phyloP scores from a whole-genome alignment of 2,797 vertebrate species.

The Falco columbarius region DNA sequence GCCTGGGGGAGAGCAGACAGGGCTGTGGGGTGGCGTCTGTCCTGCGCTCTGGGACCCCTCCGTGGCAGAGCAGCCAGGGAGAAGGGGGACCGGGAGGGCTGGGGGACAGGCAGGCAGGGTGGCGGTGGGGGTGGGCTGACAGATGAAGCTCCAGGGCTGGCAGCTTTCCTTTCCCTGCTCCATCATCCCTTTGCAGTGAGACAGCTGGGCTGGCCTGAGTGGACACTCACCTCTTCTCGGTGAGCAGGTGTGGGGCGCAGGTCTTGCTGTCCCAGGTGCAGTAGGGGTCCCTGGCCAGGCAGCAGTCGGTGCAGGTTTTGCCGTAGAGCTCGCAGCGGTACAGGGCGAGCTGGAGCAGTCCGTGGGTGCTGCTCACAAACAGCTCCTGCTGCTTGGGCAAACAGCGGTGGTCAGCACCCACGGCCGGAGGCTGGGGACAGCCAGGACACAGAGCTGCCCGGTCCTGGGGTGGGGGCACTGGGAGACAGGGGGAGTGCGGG shows the following conservation, averaged over 20 bases:
- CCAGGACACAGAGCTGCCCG: rapidly evolving
- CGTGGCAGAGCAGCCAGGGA: not conserved
- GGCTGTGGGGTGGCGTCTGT: not conserved
- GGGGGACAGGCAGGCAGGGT: not conserved
- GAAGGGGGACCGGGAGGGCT: not conserved
- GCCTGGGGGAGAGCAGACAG: constrained; percentile 65
- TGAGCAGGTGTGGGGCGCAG: constrained; percentile 74
- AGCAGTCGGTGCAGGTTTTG: constrained; percentile 87
- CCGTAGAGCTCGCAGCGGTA: constrained; percentile 89
- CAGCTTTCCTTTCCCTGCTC: not conserved
- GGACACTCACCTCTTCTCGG: constrained; percentile 49
- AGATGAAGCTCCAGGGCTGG: not conserved
- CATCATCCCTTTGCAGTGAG: not conserved
- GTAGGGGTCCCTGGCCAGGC: constrained; percentile 88
- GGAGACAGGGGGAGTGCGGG: not conserved
- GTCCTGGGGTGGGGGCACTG: not conserved
- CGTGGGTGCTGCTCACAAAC: constrained; percentile 68
- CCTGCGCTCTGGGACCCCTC: not conserved
- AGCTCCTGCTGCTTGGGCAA: constrained; percentile 59
- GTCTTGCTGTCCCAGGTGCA: constrained; percentile 88
- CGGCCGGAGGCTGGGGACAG: not conserved
- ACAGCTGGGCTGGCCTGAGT: not conserved
- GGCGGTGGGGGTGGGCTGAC: not conserved
- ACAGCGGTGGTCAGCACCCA: not conserved
- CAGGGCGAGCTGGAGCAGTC: constrained; percentile 84